Evolutionary conservation across 2,113 vertebrate species (phyloP).

Genomic region (Brachyistius frenatus): DNA sequence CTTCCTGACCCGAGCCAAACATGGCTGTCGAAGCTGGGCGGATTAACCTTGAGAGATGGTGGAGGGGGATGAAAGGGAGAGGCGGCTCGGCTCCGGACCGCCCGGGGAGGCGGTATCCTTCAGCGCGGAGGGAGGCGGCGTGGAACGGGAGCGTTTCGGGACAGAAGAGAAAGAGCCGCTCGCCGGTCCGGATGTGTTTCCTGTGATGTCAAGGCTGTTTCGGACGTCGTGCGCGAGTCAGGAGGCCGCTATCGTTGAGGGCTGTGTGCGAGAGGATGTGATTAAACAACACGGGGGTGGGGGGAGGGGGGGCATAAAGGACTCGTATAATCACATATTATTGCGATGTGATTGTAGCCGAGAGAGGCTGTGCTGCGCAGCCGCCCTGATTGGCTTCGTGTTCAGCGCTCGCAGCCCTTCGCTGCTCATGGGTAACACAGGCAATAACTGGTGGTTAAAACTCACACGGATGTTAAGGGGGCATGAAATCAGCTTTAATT

Average conservation of each 20-base stretch:
- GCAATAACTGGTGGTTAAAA: constrained; percentile 70
- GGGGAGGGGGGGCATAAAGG: constrained; percentile 24
- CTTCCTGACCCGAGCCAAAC: constrained; percentile 49
- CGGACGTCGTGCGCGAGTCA: neutral
- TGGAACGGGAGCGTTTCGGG: neutral
- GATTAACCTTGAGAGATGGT: constrained; percentile 63
- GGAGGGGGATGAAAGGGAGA: constrained; percentile 18
- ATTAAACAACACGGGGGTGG: constrained; percentile 49
- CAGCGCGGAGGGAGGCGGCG: neutral
- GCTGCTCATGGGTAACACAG: constrained; percentile 44
- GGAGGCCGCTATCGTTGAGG: constrained; percentile 6
- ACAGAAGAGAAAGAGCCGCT: neutral
- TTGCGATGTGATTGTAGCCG: constrained; percentile 38
- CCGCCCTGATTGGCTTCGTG: constrained; percentile 25
- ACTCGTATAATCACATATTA: constrained; percentile 39
- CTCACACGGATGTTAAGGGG: constrained; percentile 57
- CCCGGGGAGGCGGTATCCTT: constrained; percentile 36
- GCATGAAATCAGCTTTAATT: constrained; percentile 71
- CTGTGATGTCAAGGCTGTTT: constrained; percentile 7
- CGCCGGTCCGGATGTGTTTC: neutral
- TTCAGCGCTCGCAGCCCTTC: constrained; percentile 36
- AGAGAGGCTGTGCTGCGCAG: neutral
- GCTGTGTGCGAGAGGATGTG: constrained; percentile 10
- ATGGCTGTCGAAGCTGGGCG: constrained; percentile 36
- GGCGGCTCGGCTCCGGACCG: constrained; percentile 23